Evolutionary conservation across 2,113 vertebrate genomes (phyloP).

Genomic region (Strix aluco): DNA sequence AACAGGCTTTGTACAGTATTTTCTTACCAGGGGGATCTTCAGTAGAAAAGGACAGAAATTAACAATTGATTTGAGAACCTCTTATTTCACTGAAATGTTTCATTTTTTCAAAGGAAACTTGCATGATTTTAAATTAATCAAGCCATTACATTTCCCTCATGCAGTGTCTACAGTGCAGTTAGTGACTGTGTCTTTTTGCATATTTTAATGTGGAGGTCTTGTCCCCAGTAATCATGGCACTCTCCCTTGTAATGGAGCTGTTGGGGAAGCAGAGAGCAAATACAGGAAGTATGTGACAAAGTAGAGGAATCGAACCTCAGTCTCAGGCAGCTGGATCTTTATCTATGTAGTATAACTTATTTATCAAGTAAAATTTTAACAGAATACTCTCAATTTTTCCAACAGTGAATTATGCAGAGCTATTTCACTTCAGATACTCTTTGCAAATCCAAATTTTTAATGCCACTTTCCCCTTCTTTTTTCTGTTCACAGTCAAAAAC

Average conservation of each 20-base stretch:
- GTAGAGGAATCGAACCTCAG: not conserved
- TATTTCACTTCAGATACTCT: not conserved
- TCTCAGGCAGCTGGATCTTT: not conserved
- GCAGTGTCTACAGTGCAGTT: not conserved
- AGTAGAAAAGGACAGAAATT: not conserved
- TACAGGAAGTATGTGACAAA: not conserved
- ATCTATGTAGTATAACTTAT: not conserved
- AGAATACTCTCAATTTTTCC: not conserved
- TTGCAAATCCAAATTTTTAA: slow-evolving; percentile 20
- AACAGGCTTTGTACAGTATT: not conserved
- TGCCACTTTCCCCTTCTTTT: slow-evolving; percentile 25
- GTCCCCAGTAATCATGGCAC: not conserved
- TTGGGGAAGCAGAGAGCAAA: not conserved
- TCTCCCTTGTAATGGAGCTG: not conserved
- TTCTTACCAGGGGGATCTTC: not conserved
- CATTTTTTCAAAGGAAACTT: not conserved
- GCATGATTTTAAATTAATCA: not conserved
- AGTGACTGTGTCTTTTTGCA: not conserved
- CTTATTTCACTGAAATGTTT: not conserved
- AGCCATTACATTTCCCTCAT: not conserved
- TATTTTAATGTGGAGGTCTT: not conserved
- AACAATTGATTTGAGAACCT: not conserved
- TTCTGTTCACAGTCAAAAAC: slow-evolving; percentile 86
- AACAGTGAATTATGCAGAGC: not conserved
- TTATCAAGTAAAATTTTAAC: not conserved